These are phyloP conservation scores for Callipepla squamata DNA, from an alignment of 2,113 vertebrate species.

Conservation along the genomic window DNA sequence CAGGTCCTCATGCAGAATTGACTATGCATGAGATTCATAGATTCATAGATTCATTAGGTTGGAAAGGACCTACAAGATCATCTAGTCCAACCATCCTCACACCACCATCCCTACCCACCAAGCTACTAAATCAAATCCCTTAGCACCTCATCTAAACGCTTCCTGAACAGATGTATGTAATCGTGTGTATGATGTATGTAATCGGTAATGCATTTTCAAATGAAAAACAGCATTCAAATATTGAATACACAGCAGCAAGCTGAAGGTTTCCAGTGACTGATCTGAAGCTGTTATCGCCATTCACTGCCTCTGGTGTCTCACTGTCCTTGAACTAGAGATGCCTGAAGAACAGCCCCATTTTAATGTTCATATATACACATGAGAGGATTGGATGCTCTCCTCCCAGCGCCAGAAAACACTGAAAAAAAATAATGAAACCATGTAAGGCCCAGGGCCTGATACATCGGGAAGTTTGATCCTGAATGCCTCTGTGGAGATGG, in stretches of 20 bases:
- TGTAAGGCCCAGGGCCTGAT: not conserved
- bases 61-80: too few species aligned
- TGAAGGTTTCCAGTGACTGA: not conserved
- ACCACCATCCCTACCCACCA: too few species aligned
- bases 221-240: not conserved
- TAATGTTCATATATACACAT: not conserved
- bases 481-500: slow-evolving; percentile 6
- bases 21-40: not conserved
- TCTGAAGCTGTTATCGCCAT: not conserved
- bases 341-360: not conserved
- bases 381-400: not conserved
- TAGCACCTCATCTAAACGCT: too few species aligned
- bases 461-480: not conserved
- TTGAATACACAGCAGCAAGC: not conserved
- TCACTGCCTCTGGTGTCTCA: not conserved
- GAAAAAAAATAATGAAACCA: not conserved
- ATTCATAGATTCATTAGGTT: too few species aligned
- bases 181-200: not conserved
- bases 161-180: not conserved
- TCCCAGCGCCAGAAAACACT: not conserved
- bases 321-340: not conserved
- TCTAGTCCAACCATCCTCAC: too few species aligned
- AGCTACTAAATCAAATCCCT: too few species aligned
- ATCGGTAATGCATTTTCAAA: not conserved
- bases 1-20: not conserved